Evolutionary conservation across 2,797 vertebrate genomes (phyloP).

Genomic region (Parambassis ranga): DNA sequence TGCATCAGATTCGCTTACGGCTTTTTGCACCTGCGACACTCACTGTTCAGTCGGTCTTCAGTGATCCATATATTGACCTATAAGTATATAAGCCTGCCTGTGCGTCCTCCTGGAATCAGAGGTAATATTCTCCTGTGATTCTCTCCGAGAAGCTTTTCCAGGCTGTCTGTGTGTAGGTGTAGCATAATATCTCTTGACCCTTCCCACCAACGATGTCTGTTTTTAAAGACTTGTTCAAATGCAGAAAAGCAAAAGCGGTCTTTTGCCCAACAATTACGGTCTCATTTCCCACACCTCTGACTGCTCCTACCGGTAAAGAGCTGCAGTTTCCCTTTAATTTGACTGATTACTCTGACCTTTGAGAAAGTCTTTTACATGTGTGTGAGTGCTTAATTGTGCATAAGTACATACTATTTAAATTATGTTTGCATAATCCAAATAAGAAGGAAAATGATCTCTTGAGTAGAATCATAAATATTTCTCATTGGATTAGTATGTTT

Average conservation of each 20-base stretch:
- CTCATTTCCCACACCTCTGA: not conserved
- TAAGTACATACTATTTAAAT: not conserved
- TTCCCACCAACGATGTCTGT: not conserved
- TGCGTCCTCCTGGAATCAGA: conserved; percentile 17
- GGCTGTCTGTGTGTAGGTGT: too few species aligned
- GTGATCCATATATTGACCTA: conserved; percentile 37
- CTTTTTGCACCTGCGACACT: conserved; percentile 24
- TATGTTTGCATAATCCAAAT: not conserved
- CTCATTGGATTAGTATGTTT: not conserved
- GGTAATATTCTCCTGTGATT: conserved; percentile 1
- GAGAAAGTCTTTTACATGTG: not conserved
- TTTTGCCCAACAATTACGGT: not conserved
- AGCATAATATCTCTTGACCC: not conserved
- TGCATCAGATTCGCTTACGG: conserved; percentile 21
- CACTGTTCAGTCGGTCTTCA: conserved; percentile 13
- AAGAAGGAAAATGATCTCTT: conserved; percentile 2
- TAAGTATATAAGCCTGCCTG: conserved; percentile 1
- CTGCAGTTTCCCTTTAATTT: not conserved
- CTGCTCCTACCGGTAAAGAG: not conserved
- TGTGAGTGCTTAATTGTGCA: not conserved
- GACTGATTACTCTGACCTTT: not conserved
- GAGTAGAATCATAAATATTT: not conserved
- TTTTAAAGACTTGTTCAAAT: not conserved
- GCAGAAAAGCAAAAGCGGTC: not conserved
- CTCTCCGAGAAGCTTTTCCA: conserved; percentile 1